Base-by-base conservation (phyloP, 2,888 invertebrate species). In the Drosophila phalerata region DNA sequence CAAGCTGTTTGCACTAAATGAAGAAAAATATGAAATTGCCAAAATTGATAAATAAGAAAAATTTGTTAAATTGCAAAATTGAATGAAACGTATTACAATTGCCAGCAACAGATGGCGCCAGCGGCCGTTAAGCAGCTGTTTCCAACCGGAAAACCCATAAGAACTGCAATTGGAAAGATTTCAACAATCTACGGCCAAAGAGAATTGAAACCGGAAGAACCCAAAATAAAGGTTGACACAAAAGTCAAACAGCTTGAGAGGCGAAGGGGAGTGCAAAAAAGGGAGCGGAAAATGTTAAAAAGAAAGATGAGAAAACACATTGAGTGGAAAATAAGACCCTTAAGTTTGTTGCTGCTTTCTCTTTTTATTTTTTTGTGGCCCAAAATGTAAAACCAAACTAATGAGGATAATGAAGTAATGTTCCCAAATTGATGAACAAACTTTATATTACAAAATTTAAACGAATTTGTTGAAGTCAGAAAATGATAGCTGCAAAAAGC, bases 61-160 rank as follows among this genome's bases (percentile, higher is more conserved):
- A 2, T 17, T 37, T 28, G 30, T 2, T 2, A 37, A 37, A 30
- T 30, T 30, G 30, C 6, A 15, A 42, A 55, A 38, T 38, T 49
- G 22, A 38, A 25, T 58, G 32, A 22, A 28, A 52, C 9, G 28
- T 53, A 30, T 15, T 22, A 11, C 56, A 62, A 37, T 47, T 56
- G 40, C 32, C 49, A 60, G 60, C 75, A 77, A 73, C 76, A 76
- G 76, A 76, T 76, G 76, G 78, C 78, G 78, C 78, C 64, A 77
- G 30, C 40, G 34, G 40, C 40, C 40, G 28, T 37, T 43, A 17
- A 32, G 32, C 55, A 55, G 57, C 57, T 69, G 56, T 40, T 37
- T 19, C 42, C 40, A 32, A n/a, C 15, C 9, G 57, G 61, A 57
- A 74, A 70, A 58, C 53, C 38, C 58, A 47, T 32, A 43, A 53